Evolutionary conservation across 2,888 invertebrate species (phyloP).

Genomic region (Cephus spinipes): DNA sequence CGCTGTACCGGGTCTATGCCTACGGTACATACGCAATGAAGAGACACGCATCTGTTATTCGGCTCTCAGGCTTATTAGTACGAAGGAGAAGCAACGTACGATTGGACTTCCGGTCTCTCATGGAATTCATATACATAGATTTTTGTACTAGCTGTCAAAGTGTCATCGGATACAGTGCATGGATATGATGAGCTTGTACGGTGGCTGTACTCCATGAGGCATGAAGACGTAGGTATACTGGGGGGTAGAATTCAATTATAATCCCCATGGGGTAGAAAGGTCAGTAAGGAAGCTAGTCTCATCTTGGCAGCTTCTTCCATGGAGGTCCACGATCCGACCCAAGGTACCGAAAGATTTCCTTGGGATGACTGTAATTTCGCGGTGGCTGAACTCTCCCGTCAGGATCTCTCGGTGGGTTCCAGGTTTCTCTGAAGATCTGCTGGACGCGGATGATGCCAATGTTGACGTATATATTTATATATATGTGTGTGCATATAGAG

Average conservation of each 20-base stretch:
- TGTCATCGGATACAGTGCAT: neutral
- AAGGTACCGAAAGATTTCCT: neutral
- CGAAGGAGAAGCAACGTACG: neutral
- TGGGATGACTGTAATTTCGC: conserved; percentile 7
- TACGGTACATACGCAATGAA: neutral
- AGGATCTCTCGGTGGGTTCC: neutral
- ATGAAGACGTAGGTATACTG: neutral
- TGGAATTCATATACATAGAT: neutral
- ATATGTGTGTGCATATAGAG: neutral
- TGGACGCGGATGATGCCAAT: neutral
- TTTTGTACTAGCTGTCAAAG: neutral
- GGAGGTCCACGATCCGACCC: conserved; percentile 7
- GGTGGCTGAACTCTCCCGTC: conserved; percentile 1
- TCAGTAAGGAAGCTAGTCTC: neutral
- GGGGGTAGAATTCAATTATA: neutral
- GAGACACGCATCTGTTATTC: neutral
- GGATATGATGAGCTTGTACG: neutral
- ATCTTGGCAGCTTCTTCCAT: neutral
- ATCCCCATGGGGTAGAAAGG: neutral
- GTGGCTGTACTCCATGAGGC: neutral
- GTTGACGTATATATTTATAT: neutral
- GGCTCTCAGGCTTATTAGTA: neutral
- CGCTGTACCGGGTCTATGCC: neutral
- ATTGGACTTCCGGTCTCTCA: neutral
- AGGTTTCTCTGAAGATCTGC: neutral